Evolutionary conservation across 2,113 vertebrate species (phyloP), one percentile per base, ranked within the genome.

Genomic region (Austrofundulus limnaeus): DNA sequence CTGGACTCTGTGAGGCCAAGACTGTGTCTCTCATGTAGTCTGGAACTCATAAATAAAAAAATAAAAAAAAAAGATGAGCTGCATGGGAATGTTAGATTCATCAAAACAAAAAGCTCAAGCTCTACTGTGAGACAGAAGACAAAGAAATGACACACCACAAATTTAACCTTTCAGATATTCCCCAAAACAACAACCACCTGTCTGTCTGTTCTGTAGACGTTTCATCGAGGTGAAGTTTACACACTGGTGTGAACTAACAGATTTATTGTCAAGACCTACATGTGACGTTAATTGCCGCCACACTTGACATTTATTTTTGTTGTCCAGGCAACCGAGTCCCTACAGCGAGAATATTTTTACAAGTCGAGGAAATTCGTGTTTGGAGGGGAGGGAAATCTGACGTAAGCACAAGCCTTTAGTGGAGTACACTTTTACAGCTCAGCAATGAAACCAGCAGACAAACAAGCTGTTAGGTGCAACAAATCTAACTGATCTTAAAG

Each of bases 251-350:
- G 19, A 68, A 70, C 62, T 31, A 58, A 23, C 10, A 23, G 49
- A 69, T 28, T 66, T 46, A 72, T 75, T 37, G 72, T 49, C 11
- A 13, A 24, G 17, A 24, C 51, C 47, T 14, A 52, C 25, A 57
- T 61, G n/a, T 59, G 15, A 24, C 20, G 9, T 70, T 60, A 76
- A 74, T 63, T 69, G 61, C 31, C 51, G 21, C 37, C 72, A 64
- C 52, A 53, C 57, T 66, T 70, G 57, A 77, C 46, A 61, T 77
- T 65, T 48, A 53, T 62, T 78, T 41, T 25, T 17, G 70, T 75
- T 67, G 72, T 78, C 77, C 80, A 72, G 75, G 73, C 49, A 78
- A 83, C 82, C n/a, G 38, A 59, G 56, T 55, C 55, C 14, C 53
- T 50, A 21, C 46, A 55, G 56, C 45, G 1, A 43, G 61, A 38